Percentiles rank a stretch among this genome's conserved stretches.
These are phyloP conservation scores for Diplolepis rosae DNA, from an alignment of 2,888 invertebrate genomes.

Conservation along the genomic window DNA sequence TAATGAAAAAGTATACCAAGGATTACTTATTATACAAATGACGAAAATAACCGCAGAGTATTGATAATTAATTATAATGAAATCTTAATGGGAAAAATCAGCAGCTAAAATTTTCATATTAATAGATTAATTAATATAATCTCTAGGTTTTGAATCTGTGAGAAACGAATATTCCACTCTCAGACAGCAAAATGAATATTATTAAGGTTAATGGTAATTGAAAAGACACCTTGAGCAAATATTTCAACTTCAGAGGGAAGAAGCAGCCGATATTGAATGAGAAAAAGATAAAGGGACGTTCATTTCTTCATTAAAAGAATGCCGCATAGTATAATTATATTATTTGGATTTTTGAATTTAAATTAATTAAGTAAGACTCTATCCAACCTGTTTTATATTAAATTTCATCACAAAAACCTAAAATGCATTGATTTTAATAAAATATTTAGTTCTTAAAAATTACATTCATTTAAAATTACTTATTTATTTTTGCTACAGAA, in stretches of 20 bases:
- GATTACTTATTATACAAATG: background rate
- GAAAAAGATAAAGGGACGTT: conserved; percentile 37
- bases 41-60: background rate
- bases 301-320: conserved; percentile 41
- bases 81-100: background rate
- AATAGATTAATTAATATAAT: conserved; percentile 68
- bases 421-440: no score
- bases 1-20: background rate
- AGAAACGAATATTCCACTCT: background rate
- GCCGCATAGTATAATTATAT: conserved; percentile 37
- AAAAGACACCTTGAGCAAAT: conserved; percentile 60
- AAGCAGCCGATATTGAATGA: conserved; percentile 4
- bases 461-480: no score
- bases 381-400: no score
- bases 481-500: no score
- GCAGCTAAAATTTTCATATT: conserved; percentile 49
- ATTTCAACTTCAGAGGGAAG: conserved; percentile 55
- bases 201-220: conserved; percentile 69
- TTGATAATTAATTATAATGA: background rate
- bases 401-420: no score
- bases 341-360: conserved; percentile 35
- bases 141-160: conserved; percentile 34
- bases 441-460: no score
- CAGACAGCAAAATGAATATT: conserved; percentile 58
- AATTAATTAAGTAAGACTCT: background rate